Conservation (phyloP, 2,888 invertebrate genomes). For the Eudasyphora cyanicolor region DNA sequence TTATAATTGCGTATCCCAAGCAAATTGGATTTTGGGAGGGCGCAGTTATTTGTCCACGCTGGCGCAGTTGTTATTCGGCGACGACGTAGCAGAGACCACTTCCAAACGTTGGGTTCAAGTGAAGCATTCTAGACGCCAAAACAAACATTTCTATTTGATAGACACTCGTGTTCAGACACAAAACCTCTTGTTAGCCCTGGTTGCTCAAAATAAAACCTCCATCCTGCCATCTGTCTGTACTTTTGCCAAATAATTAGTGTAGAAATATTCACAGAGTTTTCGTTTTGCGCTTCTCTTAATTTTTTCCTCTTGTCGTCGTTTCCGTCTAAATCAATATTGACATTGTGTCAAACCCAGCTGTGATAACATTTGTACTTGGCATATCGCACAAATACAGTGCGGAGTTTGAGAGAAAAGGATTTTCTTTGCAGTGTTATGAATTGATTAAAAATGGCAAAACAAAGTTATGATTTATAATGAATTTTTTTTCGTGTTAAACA, state of each 20-base stretch:
- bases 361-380: constrained; percentile 7
- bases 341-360: constrained; percentile 17
- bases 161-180: constrained; percentile 1
- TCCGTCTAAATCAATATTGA: constrained; percentile 32
- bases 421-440: too few relatives aligned
- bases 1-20: not conserved
- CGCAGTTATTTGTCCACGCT: not conserved
- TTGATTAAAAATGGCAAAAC: too few relatives aligned
- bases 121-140: not conserved
- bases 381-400: not conserved
- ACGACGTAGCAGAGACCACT: not conserved
- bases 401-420: too few relatives aligned
- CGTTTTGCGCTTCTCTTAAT: not conserved
- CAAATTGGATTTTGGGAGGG: not conserved
- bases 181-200: not conserved
- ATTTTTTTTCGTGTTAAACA: too few relatives aligned
- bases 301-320: too few relatives aligned
- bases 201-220: not conserved
- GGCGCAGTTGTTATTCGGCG: not conserved
- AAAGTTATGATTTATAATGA: too few relatives aligned
- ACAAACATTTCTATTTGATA: constrained; percentile 8
- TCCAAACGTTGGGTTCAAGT: not conserved
- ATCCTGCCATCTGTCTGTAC: not conserved
- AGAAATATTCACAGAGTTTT: constrained; percentile 7
- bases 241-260: constrained; percentile 19